Base-by-base conservation (phyloP, 2,888 invertebrate genomes). In the Tromatobia lineatoria region DNA sequence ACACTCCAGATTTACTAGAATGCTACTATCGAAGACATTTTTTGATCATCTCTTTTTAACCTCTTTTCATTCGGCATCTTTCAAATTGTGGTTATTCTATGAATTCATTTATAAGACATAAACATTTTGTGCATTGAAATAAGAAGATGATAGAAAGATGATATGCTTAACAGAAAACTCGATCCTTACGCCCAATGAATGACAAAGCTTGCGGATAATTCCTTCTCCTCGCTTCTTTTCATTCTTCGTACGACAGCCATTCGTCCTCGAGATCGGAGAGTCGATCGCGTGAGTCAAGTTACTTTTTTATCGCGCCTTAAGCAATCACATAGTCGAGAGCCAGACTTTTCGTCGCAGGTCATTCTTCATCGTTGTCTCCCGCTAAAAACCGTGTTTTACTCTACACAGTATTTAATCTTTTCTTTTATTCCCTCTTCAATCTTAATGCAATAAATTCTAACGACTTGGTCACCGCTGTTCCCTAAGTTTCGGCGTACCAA, bases 241-340 rank as follows among this genome's bases (percentile, higher is more conserved):
- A 59, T 34, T 34, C 57, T 15, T 59, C 59, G 59, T 18, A 18
- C 18, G 18, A 0, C 54, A 7, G 54, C 23, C 59, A n/a, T 59
- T 29, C 52, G 52, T 52, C 20, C 52, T 18, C 7, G 18, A 52
- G 20, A 52, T 7, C 18, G 2, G 52, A 20, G 20, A 52, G 20
- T 18, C 52, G 59, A 59, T 59, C 59, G 57, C 25, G 29, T 59
- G 29, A 59, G 29, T 59, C 59, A 29, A n/a, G 50, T 3, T 7
- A 52, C 23, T 69, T 25, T 69, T 69, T 50, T 11, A 50, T 69
- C 59, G n/a, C 15, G 29, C 29, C 29, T 59, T 29, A 29, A 15
- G 15, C 59, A 59, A 59, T 59, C 25, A 29, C 52, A 50, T 50
- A 52, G 20, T 20, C 45, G 3, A n/a, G n/a, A 18, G 18, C 52